Conservation (phyloP, 2,797 vertebrate genomes). For the Tragopan temminckii region DNA sequence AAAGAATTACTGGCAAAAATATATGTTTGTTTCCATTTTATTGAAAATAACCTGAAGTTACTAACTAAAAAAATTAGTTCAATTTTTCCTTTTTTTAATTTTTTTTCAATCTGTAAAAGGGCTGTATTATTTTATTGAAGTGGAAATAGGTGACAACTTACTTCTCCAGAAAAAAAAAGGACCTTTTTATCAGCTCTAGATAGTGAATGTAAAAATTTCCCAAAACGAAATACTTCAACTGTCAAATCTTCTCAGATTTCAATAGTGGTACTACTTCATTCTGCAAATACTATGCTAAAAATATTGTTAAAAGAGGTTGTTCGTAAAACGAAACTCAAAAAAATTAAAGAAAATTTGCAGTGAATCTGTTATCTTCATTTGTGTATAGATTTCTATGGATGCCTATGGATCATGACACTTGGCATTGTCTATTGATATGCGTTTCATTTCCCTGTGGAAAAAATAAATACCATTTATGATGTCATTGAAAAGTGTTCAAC, state of each 20-base stretch:
- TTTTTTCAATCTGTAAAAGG: not conserved
- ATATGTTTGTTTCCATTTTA: not conserved
- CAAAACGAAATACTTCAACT: not conserved
- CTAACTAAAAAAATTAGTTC: not conserved
- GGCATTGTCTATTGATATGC: not conserved
- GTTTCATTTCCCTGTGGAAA: not conserved
- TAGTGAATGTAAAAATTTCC: not conserved
- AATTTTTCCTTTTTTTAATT: not conserved
- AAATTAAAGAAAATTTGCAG: not conserved
- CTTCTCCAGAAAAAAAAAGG: not conserved
- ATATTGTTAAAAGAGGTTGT: not conserved
- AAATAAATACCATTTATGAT: not conserved
- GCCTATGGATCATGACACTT: not conserved
- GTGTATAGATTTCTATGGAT: not conserved
- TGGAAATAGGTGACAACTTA: not conserved
- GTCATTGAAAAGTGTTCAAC: not conserved
- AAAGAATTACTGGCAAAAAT: not conserved
- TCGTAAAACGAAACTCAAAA: not conserved
- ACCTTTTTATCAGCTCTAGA: not conserved
- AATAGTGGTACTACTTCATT: not conserved
- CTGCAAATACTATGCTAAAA: not conserved
- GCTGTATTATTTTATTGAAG: not conserved
- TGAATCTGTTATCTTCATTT: not conserved
- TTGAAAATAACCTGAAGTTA: not conserved
- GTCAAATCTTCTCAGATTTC: not conserved